A percentile compares a stretch with the other conserved stretches of the same genome.
Evolutionary conservation across 1,140 invertebrate genomes (phyloP).

Genomic region (Leptinotarsa texana): DNA sequence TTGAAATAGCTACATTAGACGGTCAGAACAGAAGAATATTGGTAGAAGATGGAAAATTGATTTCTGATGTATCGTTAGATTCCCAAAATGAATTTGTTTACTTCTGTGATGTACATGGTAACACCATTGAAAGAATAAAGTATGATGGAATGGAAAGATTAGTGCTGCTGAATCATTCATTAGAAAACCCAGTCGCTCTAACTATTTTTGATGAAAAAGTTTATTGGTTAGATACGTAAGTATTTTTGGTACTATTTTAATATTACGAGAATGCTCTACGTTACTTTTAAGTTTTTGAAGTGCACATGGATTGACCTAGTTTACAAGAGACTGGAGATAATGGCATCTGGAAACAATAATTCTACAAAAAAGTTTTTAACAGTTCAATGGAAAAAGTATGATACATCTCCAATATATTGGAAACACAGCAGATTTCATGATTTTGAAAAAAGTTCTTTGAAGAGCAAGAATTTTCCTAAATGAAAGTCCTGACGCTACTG

Average conservation of each 20-base stretch:
- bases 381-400: too few species aligned
- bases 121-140: conserved; percentile 79
- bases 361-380: too few species aligned
- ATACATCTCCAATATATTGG: too few species aligned
- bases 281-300: background rate
- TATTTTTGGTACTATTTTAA: conserved; percentile 22
- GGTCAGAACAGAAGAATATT: conserved; percentile 62
- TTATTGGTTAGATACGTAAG: conserved; percentile 84
- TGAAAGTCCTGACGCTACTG: too few species aligned
- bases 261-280: background rate
- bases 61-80: conserved; percentile 67
- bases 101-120: conserved; percentile 85
- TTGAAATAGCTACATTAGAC: conserved; percentile 64
- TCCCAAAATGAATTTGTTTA: conserved; percentile 65
- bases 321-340: too few species aligned
- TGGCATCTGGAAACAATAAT: too few species aligned
- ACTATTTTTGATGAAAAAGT: conserved; percentile 73
- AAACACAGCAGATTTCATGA: too few species aligned
- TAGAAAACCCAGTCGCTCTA: conserved; percentile 79
- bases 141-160: conserved; percentile 74
- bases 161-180: conserved; percentile 67
- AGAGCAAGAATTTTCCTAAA: too few species aligned
- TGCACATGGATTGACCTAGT: too few species aligned
- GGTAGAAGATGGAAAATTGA: conserved; percentile 58
- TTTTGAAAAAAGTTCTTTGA: too few species aligned